Percentiles rank a stretch among this genome's conserved stretches.
Conservation (phyloP, 2,797 vertebrate species). For the Ciconia nigra region DNA sequence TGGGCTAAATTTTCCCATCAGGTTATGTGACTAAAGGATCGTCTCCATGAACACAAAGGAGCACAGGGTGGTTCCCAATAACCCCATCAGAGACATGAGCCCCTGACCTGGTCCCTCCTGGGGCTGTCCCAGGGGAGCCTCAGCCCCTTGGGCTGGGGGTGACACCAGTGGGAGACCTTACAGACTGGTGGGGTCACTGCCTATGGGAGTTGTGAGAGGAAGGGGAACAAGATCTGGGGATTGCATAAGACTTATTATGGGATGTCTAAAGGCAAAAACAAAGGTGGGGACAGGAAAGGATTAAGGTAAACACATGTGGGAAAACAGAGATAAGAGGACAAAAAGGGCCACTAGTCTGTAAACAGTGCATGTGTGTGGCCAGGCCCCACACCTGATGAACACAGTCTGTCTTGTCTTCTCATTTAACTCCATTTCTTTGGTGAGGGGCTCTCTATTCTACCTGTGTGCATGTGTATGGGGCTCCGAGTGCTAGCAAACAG, state of each 20-base stretch:
- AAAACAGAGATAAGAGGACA: background rate
- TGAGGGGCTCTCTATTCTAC: background rate
- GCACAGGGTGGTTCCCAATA: background rate
- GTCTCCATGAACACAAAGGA: background rate
- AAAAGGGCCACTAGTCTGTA: background rate
- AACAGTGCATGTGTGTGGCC: background rate
- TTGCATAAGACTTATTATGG: background rate
- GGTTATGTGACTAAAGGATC: background rate
- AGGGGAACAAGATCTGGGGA: background rate
- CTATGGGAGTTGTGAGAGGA: background rate
- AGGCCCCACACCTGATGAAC: too few relatives aligned
- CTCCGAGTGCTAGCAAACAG: background rate
- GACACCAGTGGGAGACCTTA: background rate
- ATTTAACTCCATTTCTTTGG: background rate
- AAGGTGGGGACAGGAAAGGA: background rate
- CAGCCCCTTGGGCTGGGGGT: background rate
- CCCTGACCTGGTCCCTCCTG: accelerated
- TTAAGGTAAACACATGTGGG: background rate
- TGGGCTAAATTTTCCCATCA: background rate
- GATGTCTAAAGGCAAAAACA: background rate
- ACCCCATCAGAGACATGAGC: background rate
- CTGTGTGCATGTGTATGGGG: accelerated
- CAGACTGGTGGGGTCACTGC: background rate
- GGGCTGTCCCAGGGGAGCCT: background rate
- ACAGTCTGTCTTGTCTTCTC: background rate